These are phyloP conservation scores for Nematostella vectensis DNA, from an alignment of 92 coral and sea anemone species.

Conservation along the genomic window DNA sequence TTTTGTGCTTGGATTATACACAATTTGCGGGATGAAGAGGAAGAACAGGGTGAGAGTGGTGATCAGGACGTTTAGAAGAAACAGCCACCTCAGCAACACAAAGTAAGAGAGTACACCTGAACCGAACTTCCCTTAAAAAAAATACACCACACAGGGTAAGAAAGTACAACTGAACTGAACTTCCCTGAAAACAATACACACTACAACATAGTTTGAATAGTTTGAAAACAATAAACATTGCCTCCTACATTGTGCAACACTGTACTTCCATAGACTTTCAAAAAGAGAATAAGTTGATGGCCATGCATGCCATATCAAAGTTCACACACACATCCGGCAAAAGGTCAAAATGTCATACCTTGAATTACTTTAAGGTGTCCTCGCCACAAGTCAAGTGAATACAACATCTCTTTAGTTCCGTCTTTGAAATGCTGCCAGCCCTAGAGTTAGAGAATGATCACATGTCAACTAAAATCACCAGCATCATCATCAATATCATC, in stretches of 20 bases:
- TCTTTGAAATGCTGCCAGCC: slow-evolving; percentile 90
- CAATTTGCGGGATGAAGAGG: slow-evolving; percentile 87
- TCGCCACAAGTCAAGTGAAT: slow-evolving; percentile 75
- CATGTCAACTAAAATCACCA: no score
- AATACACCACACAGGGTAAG: not conserved
- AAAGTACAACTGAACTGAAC: not conserved
- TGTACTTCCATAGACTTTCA: no score
- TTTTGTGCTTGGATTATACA: slow-evolving; percentile 44
- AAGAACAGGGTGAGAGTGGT: slow-evolving; percentile 57
- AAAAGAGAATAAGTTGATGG: no score
- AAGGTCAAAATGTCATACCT: no score
- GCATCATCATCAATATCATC: no score
- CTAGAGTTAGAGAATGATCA: no score
- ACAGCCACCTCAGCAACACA: slow-evolving; percentile 86
- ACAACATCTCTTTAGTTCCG: slow-evolving; percentile 40
- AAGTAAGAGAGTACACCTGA: slow-evolving; percentile 90
- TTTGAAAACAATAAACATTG: not conserved
- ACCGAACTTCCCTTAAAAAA: slow-evolving; percentile 97
- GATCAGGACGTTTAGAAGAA: slow-evolving; percentile 71
- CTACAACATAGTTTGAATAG: no score
- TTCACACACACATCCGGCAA: no score
- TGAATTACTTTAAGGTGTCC: slow-evolving; percentile 71
- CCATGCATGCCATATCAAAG: no score
- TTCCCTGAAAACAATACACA: not conserved
- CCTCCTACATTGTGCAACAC: no score